phyloP scores from a whole-genome alignment of 2,113 vertebrate species.

The Prietella phreatophila region DNA sequence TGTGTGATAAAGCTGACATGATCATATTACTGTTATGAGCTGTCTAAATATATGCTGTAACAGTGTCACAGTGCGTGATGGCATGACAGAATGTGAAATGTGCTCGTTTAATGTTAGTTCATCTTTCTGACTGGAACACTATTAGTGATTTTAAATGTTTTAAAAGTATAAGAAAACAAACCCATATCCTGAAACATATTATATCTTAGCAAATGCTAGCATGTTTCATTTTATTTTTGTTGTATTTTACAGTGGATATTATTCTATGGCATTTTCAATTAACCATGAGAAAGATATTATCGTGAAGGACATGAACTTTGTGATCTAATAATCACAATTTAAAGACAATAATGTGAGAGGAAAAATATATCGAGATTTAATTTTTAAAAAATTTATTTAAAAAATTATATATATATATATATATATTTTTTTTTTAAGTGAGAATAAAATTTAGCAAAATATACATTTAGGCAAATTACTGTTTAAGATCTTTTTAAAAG shows the following conservation, averaged over 20 bases:
- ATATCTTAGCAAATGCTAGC: not conserved
- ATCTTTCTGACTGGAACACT: not conserved
- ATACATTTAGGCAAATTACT: no score
- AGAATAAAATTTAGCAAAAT: no score
- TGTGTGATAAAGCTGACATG: not conserved
- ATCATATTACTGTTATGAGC: not conserved
- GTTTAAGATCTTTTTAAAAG: not conserved
- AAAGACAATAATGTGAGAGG: not conserved
- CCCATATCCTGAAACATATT: no score
- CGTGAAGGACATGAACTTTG: not conserved
- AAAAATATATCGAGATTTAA: not conserved
- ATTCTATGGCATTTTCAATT: not conserved
- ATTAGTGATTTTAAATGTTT: not conserved
- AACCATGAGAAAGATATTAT: not conserved
- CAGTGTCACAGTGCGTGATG: not conserved
- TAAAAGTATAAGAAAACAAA: not conserved
- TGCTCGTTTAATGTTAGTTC: not conserved
- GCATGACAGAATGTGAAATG: not conserved
- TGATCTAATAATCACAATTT: not conserved
- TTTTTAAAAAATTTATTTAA: no score
- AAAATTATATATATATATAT: no score
- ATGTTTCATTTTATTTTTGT: not conserved
- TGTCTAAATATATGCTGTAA: not conserved
- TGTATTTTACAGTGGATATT: not conserved
- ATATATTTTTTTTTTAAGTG: no score